These are phyloP conservation scores for Diachrysia chrysitis DNA, from an alignment of 2,888 invertebrate species.

Conservation along the genomic window DNA sequence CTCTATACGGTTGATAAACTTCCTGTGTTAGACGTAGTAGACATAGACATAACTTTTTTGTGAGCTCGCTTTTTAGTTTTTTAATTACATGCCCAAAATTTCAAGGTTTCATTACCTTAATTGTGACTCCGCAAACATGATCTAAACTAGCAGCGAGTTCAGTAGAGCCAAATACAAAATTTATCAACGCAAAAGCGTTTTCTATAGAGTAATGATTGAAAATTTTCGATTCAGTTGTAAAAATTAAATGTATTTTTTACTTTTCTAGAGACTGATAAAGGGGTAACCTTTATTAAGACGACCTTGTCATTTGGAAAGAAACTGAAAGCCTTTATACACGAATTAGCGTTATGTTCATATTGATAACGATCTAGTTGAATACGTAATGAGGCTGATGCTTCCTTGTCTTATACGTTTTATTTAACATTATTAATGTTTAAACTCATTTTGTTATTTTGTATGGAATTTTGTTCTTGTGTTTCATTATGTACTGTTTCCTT, in stretches of 20 bases:
- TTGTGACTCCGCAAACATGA: background rate
- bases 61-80: background rate
- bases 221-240: no score
- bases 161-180: no score
- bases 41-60: background rate
- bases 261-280: constrained; percentile 49
- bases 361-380: constrained; percentile 60
- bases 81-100: background rate
- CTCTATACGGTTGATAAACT: background rate
- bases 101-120: background rate
- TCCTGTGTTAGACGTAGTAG: background rate
- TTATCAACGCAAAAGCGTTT: no score
- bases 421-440: constrained; percentile 35
- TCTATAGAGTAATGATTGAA: no score
- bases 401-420: constrained; percentile 53
- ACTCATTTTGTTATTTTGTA: constrained; percentile 31
- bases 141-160: background rate
- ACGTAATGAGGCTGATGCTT: constrained; percentile 56
- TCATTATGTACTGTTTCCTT: constrained; percentile 40
- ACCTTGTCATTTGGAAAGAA: constrained; percentile 68
- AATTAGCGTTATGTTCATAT: constrained; percentile 49
- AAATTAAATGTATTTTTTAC: no score
- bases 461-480: constrained; percentile 42
- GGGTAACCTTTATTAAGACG: constrained; percentile 58
- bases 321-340: constrained; percentile 62